A percentile compares a stretch with the other conserved stretches of the same genome.
Conservation (phyloP, 2,888 invertebrate species). For the Heterodera filipjevi region DNA sequence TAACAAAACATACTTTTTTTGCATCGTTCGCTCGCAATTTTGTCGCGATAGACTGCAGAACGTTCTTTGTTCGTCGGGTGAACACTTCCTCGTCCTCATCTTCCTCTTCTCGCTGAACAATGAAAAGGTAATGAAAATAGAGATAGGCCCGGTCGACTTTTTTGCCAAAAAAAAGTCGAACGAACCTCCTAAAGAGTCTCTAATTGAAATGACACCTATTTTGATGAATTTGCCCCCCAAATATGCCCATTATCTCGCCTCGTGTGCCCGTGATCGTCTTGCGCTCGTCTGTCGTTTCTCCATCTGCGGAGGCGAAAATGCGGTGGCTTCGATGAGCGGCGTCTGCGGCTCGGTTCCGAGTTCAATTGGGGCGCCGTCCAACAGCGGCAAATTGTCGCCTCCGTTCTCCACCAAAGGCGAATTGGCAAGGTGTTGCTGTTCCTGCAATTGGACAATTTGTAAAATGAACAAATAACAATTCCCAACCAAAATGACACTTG, state of each 20-base stretch:
- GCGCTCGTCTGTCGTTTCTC: constrained; percentile 26
- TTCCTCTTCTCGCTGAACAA: constrained; percentile 43
- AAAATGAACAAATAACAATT: background rate
- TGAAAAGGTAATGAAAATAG: too few species aligned
- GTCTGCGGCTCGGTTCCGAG: background rate
- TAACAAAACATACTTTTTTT: constrained; percentile 45
- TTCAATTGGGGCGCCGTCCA: background rate
- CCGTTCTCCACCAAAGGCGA: constrained; percentile 17
- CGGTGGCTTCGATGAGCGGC: constrained; percentile 7
- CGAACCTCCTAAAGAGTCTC: too few species aligned
- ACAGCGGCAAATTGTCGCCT: constrained; percentile 30
- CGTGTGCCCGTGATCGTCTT: constrained; percentile 23
- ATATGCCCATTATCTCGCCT: too few species aligned
- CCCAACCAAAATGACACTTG: background rate
- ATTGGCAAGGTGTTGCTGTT: background rate
- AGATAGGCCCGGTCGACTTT: too few species aligned
- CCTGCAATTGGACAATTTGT: background rate
- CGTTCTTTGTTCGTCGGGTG: constrained; percentile 57
- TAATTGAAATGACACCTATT: too few species aligned
- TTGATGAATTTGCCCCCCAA: too few species aligned
- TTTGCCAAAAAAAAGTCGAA: too few species aligned
- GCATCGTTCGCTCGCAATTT: constrained; percentile 46
- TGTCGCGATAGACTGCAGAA: constrained; percentile 52
- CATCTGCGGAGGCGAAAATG: constrained; percentile 26
- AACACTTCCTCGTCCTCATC: constrained; percentile 46